Evolutionary conservation across 2,797 vertebrate genomes (phyloP), one percentile per base, ranked within the genome.

Genomic region (Cuniculus paca): DNA sequence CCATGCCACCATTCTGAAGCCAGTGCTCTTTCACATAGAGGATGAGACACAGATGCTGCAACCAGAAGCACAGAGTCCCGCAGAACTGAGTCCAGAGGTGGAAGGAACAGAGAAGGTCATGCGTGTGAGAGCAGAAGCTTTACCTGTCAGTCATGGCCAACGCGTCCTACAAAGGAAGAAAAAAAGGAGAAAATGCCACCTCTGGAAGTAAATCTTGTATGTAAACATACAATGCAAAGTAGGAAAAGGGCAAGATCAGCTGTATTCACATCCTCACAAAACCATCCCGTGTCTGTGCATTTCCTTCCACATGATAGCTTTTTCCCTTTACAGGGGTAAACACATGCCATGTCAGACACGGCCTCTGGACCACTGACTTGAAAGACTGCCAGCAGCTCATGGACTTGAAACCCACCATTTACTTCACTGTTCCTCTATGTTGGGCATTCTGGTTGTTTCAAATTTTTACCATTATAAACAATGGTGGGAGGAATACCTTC

Each of bases 111-210:
- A 85, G 88, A 94, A 89, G 95, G 28, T 92, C 95, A 97, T 90
- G 61, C 1, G 6, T 0, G 1, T 20, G 45, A 95, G 45, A 83
- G 85, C 5, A 85, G n/a, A 96, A 80, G 61, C 93, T 87, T 99
- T 99, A 99, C 99, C 99, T 99, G 97, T 99, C 99, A 91, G 99
- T 98, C 98, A 99, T 98, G 31, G 99, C 97, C 97, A 99, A 98
- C 70, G 99, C 99, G 61, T 98, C 98, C 99, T 99, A 98, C 97
- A 97, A 97, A 91, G 84, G 95, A 78, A 95, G 97, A 98, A 96
- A 39, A 39, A 80, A 94, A 78, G 24, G 48, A 72, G 95, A 88
- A 94, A 65, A 88, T 0, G 97, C 20, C 50, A 65, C 58, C 79
- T 95, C 95, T 87, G 94, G 36, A 90, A 84, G 89, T 79, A 45